Evolutionary conservation across 2,113 vertebrate genomes (phyloP), one percentile per base, ranked within the genome.

Genomic region (Riparia riparia): DNA sequence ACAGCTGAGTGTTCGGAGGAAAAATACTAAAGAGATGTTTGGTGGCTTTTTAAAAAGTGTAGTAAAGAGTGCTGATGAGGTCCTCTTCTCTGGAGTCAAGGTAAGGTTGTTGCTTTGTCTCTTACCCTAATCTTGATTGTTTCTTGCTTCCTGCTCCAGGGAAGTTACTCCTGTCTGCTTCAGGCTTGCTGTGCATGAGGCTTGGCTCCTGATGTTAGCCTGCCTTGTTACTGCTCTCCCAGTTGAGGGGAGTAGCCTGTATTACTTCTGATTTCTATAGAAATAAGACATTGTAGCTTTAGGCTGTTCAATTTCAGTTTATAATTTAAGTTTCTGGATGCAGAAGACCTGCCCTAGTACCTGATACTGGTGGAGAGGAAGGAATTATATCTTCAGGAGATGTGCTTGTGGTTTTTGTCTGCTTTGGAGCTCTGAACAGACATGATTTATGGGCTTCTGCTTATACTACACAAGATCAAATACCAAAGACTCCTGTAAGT

Each of bases 21-120:
- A 99, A 97, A 99, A 99, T 91, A 99, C 99, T 31, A 99, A 99
- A 97, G 99, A 99, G 94, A 98, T 99, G 98, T 99, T 99, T 98
- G 99, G 99, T 76, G 99, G 99, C 47, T 99, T 99, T 98, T 99
- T 99, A 85, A 99, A 99, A 97, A 99, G 98, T 84, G 98, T 99
- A 97, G 99, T 99, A 50, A 99, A 99, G 97, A 98, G 98, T 81
- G 99, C 99, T 61, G 99, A 99, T 94, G 99, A 99, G 97, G 99
- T 99, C 69, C 98, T 99, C 24, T 99, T 99, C 96, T 99, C 99
- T 90, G 99, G 99, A 96, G 98, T 99, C 88, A 99, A 99, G 99
- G 99, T 99, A 92, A 96, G 79, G 72, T n/a, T 45, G 17, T 42
- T 85, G 44, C 5, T 77, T 78, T 88, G 39, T 34, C 22, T 91